A percentile compares a stretch with the other conserved stretches of the same genome.
Evolutionary conservation across 2,113 vertebrate species (phyloP).

Genomic region (Origma solitaria): DNA sequence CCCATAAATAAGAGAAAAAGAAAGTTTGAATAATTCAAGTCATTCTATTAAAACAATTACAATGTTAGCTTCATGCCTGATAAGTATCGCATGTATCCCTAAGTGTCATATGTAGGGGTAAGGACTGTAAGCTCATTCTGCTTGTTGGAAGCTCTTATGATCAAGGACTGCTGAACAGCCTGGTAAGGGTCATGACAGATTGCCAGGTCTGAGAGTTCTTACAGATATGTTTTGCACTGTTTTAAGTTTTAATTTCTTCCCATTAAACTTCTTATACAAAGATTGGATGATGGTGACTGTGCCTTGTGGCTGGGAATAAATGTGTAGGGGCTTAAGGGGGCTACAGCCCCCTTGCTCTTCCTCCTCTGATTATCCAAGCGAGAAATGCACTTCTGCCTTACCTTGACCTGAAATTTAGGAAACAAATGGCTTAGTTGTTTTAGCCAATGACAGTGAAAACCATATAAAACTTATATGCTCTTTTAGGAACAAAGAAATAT

Average conservation of each 20-base stretch:
- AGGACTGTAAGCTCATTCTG: background rate
- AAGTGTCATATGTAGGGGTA: fast-evolving
- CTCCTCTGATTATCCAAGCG: background rate
- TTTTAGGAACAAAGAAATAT: background rate
- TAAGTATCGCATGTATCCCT: fast-evolving
- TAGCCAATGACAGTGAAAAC: background rate
- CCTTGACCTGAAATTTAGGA: background rate
- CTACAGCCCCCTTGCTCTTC: background rate
- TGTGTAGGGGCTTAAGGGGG: background rate
- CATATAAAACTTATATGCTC: background rate
- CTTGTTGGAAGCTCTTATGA: background rate
- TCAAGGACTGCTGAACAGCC: background rate
- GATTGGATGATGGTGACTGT: background rate
- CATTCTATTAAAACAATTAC: background rate
- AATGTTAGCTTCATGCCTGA: background rate
- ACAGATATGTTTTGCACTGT: background rate
- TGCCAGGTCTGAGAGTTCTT: background rate
- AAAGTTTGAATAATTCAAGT: background rate
- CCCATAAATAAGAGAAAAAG: background rate
- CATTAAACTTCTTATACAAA: background rate
- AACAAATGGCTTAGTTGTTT: background rate
- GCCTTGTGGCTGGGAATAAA: background rate
- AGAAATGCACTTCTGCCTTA: background rate
- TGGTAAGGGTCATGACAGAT: background rate
- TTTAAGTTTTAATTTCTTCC: background rate